Base-by-base conservation (phyloP, 2,888 invertebrate species). In the Strigamia maritima region DNA sequence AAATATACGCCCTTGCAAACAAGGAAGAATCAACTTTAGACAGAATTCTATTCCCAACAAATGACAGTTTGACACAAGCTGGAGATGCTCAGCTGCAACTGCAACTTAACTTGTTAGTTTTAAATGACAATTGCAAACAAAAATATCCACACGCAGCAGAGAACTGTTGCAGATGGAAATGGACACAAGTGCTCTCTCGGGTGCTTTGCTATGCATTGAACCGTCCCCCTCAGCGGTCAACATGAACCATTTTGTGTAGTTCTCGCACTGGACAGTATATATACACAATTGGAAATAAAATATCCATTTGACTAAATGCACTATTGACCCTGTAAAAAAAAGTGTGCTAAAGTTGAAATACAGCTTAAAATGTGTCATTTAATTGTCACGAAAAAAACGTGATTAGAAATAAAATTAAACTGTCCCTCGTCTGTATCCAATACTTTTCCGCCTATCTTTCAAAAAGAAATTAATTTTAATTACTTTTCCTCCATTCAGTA, bases 41-140 rank as follows among this genome's bases (percentile, higher is more conserved):
- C 22, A 12, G 12, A 22, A 24, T 65, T 12, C 3, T 19, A 12
- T 12, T 65, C 22, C 22, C 6, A 65, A 65, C 24, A 22, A 2
- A 19, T 65, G 60, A 65, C 60, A 65, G 60, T 65, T 65, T 65
- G 60, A 65, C 60, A 65, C 60, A 65, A 65, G 22, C 60, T 65
- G 22, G 22, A n/a, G 19, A 24, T 65, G 22, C 60, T 65, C 60
- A 65, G 60, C 60, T 65, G 60, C 60, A 65, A 65, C 60, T 65
- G 19, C 60, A 65, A 65, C 60, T 24, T 24, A 65, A 65, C 60
- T 65, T 65, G 60, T 65, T 65, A 65, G 22, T 65, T 65, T 65
- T 65, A 65, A 65, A 65, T 65, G 60, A 65, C 60, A 65, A 65
- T 65, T 65, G 60, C 60, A 65, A 65, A 65, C 60, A 24, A 65